Percentiles rank a stretch among this genome's conserved stretches.
phyloP scores from a whole-genome alignment of 53 echinoderm and acorn worm genomes.

The Apostichopus leukothele region DNA sequence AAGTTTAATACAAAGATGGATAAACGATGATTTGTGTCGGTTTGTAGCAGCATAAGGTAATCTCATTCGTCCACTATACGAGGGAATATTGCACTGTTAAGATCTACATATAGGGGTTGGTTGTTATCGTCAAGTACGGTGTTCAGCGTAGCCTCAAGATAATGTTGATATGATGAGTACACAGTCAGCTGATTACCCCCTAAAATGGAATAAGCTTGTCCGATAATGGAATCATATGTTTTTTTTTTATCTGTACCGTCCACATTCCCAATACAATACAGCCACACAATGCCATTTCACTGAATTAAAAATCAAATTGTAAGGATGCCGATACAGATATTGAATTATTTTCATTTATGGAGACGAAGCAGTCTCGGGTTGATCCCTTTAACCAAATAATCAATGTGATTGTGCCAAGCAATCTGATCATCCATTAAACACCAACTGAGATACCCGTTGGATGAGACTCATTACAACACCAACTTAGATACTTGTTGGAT shows the following conservation, averaged over 20 bases:
- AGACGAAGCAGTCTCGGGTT: neutral
- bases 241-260: neutral
- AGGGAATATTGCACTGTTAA: neutral
- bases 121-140: neutral
- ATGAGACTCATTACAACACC: too few species aligned
- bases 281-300: neutral
- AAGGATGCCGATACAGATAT: neutral
- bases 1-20: too few species aligned
- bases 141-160: neutral
- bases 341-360: neutral
- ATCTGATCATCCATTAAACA: neutral
- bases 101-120: neutral
- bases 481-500: too few species aligned
- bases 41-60: too few species aligned
- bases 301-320: neutral
- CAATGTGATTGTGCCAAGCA: neutral
- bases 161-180: too few species aligned
- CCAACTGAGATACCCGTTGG: too few species aligned
- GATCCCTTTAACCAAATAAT: too few species aligned
- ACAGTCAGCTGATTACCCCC: neutral
- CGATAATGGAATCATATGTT: neutral
- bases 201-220: neutral
- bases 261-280: neutral
- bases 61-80: neutral
- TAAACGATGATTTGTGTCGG: too few species aligned